Evolutionary conservation across 2,113 vertebrate genomes (phyloP).

Genomic region (Hippocampus comes): DNA sequence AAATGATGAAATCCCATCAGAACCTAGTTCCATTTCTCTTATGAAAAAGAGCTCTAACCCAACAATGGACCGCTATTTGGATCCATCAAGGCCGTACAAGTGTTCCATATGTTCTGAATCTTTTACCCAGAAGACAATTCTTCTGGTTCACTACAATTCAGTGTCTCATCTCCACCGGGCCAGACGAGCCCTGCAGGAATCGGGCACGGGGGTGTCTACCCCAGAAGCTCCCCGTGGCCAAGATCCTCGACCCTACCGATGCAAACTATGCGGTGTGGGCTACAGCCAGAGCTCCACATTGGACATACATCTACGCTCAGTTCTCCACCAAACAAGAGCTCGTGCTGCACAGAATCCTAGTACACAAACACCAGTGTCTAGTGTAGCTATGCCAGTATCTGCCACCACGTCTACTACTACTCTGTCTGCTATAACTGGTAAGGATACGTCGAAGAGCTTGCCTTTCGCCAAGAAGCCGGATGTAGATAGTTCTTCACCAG

Average conservation of each 20-base stretch:
- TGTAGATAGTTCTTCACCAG: conserved; percentile 32
- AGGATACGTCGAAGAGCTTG: conserved; percentile 49
- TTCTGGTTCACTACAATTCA: conserved; percentile 96
- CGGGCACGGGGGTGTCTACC: conserved; percentile 74
- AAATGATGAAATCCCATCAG: conserved; percentile 82
- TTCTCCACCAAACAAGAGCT: conserved; percentile 95
- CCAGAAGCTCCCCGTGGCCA: conserved; percentile 84
- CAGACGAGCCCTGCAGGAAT: conserved; percentile 92
- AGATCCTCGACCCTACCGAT: conserved; percentile 95
- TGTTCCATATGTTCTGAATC: conserved; percentile 98
- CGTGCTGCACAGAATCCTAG: conserved; percentile 77
- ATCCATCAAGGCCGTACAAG: conserved; percentile 95
- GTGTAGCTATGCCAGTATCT: conserved; percentile 50
- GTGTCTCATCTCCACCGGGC: conserved; percentile 96
- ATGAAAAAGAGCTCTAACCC: conserved; percentile 89
- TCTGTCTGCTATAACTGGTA: conserved; percentile 36
- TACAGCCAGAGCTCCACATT: conserved; percentile 98
- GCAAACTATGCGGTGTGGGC: conserved; percentile 90
- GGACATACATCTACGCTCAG: conserved; percentile 98
- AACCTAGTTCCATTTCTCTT: conserved; percentile 78
- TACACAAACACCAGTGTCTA: conserved; percentile 76
- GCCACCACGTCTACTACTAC: conserved; percentile 20
- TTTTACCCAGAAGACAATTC: conserved; percentile 97
- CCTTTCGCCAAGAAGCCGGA: conserved; percentile 45
- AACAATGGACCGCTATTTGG: conserved; percentile 94